phyloP scores from a whole-genome alignment of 2,888 invertebrate genomes.

The Vannuccia rotundouncinata region DNA sequence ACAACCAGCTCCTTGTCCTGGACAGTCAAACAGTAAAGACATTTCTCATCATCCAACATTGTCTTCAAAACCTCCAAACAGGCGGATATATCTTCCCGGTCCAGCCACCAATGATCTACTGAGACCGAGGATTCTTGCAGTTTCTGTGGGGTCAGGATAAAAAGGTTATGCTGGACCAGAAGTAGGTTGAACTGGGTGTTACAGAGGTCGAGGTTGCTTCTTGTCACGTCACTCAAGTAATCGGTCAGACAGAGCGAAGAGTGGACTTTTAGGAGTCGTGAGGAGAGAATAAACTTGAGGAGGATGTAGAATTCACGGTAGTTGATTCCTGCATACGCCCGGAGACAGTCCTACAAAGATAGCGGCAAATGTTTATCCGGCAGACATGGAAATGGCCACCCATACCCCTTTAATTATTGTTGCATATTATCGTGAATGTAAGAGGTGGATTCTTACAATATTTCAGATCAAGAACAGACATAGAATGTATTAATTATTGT shows the following conservation, averaged over 20 bases:
- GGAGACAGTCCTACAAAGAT: not conserved
- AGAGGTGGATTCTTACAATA: too few species aligned
- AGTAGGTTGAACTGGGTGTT: not conserved
- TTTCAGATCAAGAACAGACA: too few species aligned
- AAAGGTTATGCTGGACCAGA: not conserved
- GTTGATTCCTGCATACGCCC: conserved; percentile 13
- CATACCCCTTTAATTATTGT: too few species aligned
- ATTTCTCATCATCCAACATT: not conserved
- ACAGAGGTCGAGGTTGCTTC: not conserved
- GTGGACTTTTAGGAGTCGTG: not conserved
- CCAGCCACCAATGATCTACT: not conserved
- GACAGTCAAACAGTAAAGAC: not conserved
- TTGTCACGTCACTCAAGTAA: not conserved
- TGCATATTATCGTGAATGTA: too few species aligned
- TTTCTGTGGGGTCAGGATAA: not conserved
- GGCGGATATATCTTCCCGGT: not conserved
- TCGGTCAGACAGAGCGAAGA: not conserved
- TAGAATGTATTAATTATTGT: too few species aligned
- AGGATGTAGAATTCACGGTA: not conserved
- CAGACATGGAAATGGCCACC: too few species aligned
- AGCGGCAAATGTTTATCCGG: too few species aligned
- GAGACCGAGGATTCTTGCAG: not conserved
- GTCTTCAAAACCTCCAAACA: not conserved
- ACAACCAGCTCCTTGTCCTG: not conserved
- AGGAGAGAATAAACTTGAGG: not conserved